Base-by-base conservation (phyloP, 2,888 invertebrate species). In the Pyrrhia umbra region DNA sequence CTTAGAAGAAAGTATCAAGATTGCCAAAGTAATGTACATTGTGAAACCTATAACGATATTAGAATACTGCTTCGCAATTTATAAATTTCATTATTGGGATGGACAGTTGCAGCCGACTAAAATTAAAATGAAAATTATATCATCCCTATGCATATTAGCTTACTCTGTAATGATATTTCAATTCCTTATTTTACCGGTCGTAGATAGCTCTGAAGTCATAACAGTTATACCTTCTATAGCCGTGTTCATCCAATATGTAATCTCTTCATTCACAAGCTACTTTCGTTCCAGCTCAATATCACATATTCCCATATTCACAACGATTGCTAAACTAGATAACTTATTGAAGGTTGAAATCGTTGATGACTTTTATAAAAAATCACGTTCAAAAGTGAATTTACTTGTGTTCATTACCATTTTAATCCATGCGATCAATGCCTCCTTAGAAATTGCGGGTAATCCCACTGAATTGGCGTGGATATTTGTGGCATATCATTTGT, bases 271-370 rank as follows among this genome's bases (percentile, higher is more conserved):
- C 6, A 66, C 73, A 23, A 70, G 81, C n/a, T 75, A 79, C 3
- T 83, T 85, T 54, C 20, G 77, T 13, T 68, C 82, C 8, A 74
- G 70, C 15, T 70, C 76, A 16, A 71, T 65, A 2, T 20, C 18
- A 8, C 83, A 83, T 56, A 83, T 85, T 21, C 57, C 66, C 9
- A 79, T 89, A 5, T 25, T 88, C 1, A 76, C 69, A 34, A 65
- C 76, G 2, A 69, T 89, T 16, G 81, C 84, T 0, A 69, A 84
- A 5, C 63, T 88, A 3, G 89, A 90, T 46, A 61, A 55, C 3
- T 75, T 64, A 51, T 68, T 88, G 8, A 70, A 67, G 6, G 66
- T 82, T 5, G 81, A 79, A 45, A 77, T 63, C 2, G 64, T 60
- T n/a, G 59, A 77, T 10, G 71, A 77, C 6, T 85, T 80, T 60